Base-by-base conservation (phyloP, 1,140 invertebrate species). In the Scaptomyza montana region DNA sequence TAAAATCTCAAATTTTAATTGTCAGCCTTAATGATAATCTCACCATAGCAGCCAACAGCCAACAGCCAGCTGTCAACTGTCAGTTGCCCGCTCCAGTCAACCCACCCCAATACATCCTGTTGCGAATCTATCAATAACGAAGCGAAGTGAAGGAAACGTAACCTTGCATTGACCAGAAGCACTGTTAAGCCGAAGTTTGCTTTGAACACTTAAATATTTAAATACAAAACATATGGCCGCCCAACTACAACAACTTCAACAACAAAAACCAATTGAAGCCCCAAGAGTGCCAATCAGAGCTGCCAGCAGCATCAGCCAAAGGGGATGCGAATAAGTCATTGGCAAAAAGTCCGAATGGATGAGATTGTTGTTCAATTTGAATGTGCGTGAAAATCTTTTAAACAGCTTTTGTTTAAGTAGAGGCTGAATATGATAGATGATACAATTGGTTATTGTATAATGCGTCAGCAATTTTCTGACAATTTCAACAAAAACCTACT, bases 121-220 rank as follows among this genome's bases (percentile, higher is more conserved):
- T 41, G 49, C 13, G 45, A 39, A 55, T 55, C 53, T 50, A 70
- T 70, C 67, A 43, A 70, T 70, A 25, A 25, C 33, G 19, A 28
- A 36, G 25, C 61, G 30, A 28, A 36, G 25, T 50, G 33, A 36
- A 36, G 5, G 30, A 33, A 6, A 13, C 33, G 30, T 16, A 36
- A 25, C 61, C 19, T 55, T 45, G 25, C 13, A 21, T 19, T 59
- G 46, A 46, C 30, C 12, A 12, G 16, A 10, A 51, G 10, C 3
- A 12, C 6, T 33, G 61, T 56, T 67, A 82, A 82, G 66, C 62
- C 82, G 57, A 59, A 72, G 66, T 75, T 84, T 76, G 67, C 71
- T 63, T 71, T 59, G 56, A 70, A 71, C 65, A 82, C 75, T 78
- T 74, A 71, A 82, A 75, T 81, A 78, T 82, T 81, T 81, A 64